A percentile compares a stretch with the other conserved stretches of the same genome.
phyloP scores from a whole-genome alignment of 2,888 invertebrate genomes.

The Dryobota labecula region DNA sequence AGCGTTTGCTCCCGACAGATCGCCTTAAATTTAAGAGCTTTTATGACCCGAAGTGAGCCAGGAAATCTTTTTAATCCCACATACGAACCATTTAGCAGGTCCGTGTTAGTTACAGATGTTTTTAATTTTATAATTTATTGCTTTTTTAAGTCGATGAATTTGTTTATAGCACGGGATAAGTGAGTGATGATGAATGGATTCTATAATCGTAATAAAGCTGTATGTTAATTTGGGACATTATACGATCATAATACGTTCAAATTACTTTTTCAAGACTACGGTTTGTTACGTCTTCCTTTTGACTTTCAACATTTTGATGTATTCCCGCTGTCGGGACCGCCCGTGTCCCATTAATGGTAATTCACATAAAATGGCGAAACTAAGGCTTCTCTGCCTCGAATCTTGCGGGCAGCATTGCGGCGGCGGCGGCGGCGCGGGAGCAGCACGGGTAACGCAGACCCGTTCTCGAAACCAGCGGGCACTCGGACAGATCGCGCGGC shows the following conservation, averaged over 20 bases:
- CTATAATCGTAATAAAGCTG: constrained; percentile 15
- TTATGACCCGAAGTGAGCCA: constrained; percentile 62
- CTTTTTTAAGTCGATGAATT: constrained; percentile 42
- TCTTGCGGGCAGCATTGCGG: too few species aligned
- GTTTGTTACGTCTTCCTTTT: neutral
- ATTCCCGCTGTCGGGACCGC: too few species aligned
- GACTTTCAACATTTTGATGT: too few species aligned
- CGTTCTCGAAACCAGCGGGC: too few species aligned
- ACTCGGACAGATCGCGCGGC: too few species aligned
- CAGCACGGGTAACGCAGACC: too few species aligned
- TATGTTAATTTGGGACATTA: neutral
- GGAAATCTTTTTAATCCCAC: constrained; percentile 81
- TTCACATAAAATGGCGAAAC: too few species aligned
- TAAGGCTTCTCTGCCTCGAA: too few species aligned
- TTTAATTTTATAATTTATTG: constrained; percentile 65
- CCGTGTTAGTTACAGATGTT: constrained; percentile 70
- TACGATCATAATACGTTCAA: neutral
- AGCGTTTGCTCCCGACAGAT: constrained; percentile 87
- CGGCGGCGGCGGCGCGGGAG: too few species aligned
- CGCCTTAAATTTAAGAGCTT: constrained; percentile 82
- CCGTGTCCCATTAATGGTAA: too few species aligned
- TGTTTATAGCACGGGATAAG: constrained; percentile 11
- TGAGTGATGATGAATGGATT: constrained; percentile 30
- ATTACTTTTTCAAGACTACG: neutral
- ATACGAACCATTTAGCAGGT: constrained; percentile 77